A percentile compares a stretch with the other conserved stretches of the same genome.
These are phyloP conservation scores for Ginglymostoma cirratum DNA, from an alignment of 2,113 vertebrate species.

Conservation along the genomic window DNA sequence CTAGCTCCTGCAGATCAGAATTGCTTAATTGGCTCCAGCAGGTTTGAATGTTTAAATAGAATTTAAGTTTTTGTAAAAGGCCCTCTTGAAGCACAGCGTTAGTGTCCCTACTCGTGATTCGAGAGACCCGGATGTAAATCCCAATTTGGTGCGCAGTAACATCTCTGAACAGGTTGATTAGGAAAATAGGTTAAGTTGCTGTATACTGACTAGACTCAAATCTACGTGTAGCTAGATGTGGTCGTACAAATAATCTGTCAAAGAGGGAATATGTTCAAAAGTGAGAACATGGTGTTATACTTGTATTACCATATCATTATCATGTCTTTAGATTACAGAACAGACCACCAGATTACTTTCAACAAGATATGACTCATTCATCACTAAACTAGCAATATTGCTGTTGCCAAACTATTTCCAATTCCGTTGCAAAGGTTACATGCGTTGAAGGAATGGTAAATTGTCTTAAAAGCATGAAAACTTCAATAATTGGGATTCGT, in stretches of 20 bases:
- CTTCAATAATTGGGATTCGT: neutral
- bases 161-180: too few species aligned
- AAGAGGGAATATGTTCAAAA: neutral
- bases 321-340: neutral
- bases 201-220: neutral
- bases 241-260: neutral
- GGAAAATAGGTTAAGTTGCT: too few species aligned
- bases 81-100: too few species aligned
- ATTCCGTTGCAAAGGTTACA: neutral
- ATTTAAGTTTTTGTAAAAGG: neutral
- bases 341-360: neutral
- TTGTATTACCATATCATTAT: neutral
- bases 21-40: conserved; percentile 1
- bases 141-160: too few species aligned
- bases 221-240: neutral
- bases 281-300: neutral
- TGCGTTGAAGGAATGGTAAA: neutral
- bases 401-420: neutral
- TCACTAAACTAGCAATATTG: neutral
- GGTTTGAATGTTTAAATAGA: neutral
- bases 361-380: neutral
- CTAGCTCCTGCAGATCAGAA: neutral
- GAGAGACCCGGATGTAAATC: too few species aligned
- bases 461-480: neutral
- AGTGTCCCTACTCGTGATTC: too few species aligned